phyloP scores from a whole-genome alignment of 1,140 invertebrate species.

The Carcinoscorpius rotundicauda region DNA sequence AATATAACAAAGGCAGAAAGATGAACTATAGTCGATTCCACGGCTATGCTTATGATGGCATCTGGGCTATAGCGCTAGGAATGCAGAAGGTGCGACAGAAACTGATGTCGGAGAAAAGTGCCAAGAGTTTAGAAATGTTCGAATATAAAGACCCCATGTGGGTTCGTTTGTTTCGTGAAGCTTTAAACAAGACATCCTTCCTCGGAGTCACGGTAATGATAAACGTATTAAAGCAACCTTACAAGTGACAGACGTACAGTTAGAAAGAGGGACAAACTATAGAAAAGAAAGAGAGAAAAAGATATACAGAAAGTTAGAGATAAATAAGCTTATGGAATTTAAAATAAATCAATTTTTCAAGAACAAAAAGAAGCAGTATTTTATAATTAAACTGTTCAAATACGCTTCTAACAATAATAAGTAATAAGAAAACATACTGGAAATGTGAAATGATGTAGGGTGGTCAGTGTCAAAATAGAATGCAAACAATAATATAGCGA shows the following conservation, averaged over 20 bases:
- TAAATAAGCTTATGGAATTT: too few species aligned
- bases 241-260: too few species aligned
- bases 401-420: too few species aligned
- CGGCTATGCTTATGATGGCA: slow-evolving; percentile 93
- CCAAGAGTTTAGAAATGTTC: slow-evolving; percentile 48
- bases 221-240: too few species aligned
- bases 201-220: slow-evolving; percentile 70
- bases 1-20: slow-evolving; percentile 67
- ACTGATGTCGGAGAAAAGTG: slow-evolving; percentile 29
- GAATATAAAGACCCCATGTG: slow-evolving; percentile 71
- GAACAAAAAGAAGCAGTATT: too few species aligned
- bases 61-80: slow-evolving; percentile 89
- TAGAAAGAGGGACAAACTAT: slow-evolving; percentile 30
- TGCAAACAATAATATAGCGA: too few species aligned
- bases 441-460: too few species aligned
- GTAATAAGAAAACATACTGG: too few species aligned
- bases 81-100: slow-evolving; percentile 71
- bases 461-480: too few species aligned
- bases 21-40: slow-evolving; percentile 84
- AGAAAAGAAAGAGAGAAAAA: not conserved
- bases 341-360: too few species aligned
- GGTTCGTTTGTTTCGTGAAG: slow-evolving; percentile 73
- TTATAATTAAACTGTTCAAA: too few species aligned
- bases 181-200: slow-evolving; percentile 79
- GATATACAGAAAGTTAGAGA: too few species aligned